These are phyloP conservation scores for Nebria ingens DNA, from an alignment of 1,140 invertebrate species.

Conservation along the genomic window DNA sequence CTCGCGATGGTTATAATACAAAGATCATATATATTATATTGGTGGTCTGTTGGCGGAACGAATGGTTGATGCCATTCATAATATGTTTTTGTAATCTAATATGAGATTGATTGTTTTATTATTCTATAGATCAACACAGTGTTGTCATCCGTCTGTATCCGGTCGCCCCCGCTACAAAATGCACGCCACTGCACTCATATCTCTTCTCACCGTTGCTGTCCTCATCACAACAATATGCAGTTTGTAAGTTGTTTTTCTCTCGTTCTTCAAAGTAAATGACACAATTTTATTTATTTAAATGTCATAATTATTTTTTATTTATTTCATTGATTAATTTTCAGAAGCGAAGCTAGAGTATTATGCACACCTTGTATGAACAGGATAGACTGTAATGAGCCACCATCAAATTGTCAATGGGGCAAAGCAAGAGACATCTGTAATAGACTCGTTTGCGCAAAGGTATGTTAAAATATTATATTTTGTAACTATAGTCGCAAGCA, in stretches of 20 bases:
- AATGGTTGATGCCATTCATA: background rate
- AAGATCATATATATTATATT: too few relatives aligned
- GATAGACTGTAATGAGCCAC: constrained; percentile 27
- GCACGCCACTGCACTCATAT: background rate
- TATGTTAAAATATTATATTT: constrained; percentile 16
- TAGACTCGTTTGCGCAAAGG: constrained; percentile 29
- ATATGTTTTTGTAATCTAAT: too few relatives aligned
- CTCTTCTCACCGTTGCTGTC: background rate
- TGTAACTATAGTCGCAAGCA: background rate
- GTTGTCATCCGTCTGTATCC: background rate
- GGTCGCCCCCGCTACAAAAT: background rate
- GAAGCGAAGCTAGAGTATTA: constrained; percentile 14
- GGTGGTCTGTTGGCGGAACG: too few relatives aligned
- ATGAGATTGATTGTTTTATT: too few relatives aligned
- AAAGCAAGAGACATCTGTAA: constrained; percentile 26
- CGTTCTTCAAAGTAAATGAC: too few relatives aligned
- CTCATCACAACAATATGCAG: background rate
- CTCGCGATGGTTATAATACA: too few relatives aligned
- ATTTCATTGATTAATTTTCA: background rate
- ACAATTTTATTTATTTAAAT: too few relatives aligned
- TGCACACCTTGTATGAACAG: constrained; percentile 15
- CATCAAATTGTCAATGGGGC: constrained; percentile 23
- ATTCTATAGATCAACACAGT: background rate
- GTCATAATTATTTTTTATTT: background rate
- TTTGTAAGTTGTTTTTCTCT: background rate